A percentile compares a stretch with the other conserved stretches of the same genome.
Evolutionary conservation across 2,888 invertebrate species (phyloP).

Genomic region (Elmis aenea): DNA sequence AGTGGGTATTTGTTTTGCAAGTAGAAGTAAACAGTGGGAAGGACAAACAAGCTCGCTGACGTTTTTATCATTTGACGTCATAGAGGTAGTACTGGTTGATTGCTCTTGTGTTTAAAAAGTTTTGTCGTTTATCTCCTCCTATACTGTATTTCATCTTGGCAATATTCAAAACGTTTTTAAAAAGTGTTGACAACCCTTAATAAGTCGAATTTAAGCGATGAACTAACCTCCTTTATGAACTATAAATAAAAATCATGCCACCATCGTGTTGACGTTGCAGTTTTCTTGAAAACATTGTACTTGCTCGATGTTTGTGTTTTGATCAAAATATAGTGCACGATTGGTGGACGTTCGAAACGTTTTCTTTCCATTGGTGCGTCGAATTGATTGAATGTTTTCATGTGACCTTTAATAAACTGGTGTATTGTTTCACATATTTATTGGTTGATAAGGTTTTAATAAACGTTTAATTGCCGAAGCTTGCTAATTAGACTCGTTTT

Average conservation of each 20-base stretch:
- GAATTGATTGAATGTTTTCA: constrained; percentile 36
- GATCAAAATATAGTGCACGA: constrained; percentile 24
- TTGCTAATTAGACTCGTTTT: constrained; percentile 5
- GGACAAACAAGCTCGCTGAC: background rate
- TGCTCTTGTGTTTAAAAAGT: background rate
- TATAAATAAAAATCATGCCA: background rate
- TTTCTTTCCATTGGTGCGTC: constrained; percentile 27
- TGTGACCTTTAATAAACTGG: constrained; percentile 37
- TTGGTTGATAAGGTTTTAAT: constrained; percentile 18
- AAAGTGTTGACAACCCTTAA: no score
- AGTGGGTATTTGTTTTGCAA: no score
- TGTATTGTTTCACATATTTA: constrained; percentile 27
- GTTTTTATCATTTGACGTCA: background rate
- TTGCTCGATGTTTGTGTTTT: constrained; percentile 25
- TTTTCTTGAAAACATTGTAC: constrained; percentile 26
- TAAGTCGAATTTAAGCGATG: no score
- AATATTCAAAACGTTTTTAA: no score
- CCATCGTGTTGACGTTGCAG: constrained; percentile 26
- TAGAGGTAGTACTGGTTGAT: background rate
- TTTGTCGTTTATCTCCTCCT: no score
- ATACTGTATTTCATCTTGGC: no score
- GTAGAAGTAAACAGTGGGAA: no score
- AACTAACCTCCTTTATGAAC: no score
- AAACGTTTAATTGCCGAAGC: constrained; percentile 6
- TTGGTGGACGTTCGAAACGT: constrained; percentile 24